Evolutionary conservation across 2,888 invertebrate genomes (phyloP).

Genomic region (Lysandra bellargus): DNA sequence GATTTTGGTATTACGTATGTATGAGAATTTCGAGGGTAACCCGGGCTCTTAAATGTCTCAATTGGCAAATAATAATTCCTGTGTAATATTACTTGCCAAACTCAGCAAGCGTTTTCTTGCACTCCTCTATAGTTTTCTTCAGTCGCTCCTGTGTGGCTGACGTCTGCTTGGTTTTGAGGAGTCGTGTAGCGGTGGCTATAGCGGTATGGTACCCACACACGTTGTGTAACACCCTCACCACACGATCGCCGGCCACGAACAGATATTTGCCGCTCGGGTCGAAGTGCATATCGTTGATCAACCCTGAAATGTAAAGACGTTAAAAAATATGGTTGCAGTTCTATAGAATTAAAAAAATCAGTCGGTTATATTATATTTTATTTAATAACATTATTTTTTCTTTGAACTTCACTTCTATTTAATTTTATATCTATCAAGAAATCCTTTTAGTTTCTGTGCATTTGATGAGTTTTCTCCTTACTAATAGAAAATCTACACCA

Average conservation of each 20-base stretch:
- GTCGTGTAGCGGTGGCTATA: constrained; percentile 61
- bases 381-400: too few species aligned
- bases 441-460: too few species aligned
- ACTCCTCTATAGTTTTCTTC: constrained; percentile 83
- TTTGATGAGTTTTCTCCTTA: too few species aligned
- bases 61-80: neutral
- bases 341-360: too few species aligned
- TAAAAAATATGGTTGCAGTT: neutral
- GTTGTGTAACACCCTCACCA: constrained; percentile 89
- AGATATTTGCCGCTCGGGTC: constrained; percentile 88
- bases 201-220: constrained; percentile 71
- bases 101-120: constrained; percentile 67
- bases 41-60: too few species aligned
- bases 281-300: constrained; percentile 85
- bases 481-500: too few species aligned
- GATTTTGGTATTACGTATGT: too few species aligned
- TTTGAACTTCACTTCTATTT: too few species aligned
- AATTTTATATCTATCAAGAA: too few species aligned
- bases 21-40: too few species aligned
- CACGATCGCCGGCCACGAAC: constrained; percentile 87
- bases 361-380: too few species aligned
- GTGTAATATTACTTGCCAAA: constrained; percentile 58
- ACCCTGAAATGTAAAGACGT: constrained; percentile 74
- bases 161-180: constrained; percentile 81
- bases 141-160: constrained; percentile 89